Base-by-base conservation (phyloP, 1,140 invertebrate genomes). In the Euschistus heros region DNA sequence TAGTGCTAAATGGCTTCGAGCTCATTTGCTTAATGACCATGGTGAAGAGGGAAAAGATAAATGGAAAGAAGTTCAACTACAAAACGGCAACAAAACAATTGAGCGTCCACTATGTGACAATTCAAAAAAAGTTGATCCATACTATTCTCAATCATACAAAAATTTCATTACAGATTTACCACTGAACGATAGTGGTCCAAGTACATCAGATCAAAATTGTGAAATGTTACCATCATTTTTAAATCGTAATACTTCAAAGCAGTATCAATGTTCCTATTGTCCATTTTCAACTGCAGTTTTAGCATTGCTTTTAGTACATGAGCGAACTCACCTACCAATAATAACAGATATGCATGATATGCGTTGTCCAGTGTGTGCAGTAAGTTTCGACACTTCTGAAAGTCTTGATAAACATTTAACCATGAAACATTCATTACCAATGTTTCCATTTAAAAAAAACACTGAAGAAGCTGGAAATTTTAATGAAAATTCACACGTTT, bases 231-330 rank as follows among this genome's bases (percentile, higher is more conserved):
- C 57, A 14, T 62, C 18, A 37, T 54, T 57, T 44, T 59, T 65
- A 59, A 57, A 37, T 18, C 57, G 47, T 59, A 52, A 30, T 33
- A 54, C 37, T 44, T 4, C 65, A 37, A 65, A 92, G 74, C 85
- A 84, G 27, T 95, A 94, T 75, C 86, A 89, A 55, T 95, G 93
- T 76, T 87, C 88, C 0, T 85, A 89, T 71, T 96, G 93, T 72
- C 84, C 87, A 50, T 95, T 93, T 74, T 86, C 87, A n/a, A 94
- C 91, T 18, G 83, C 88, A 63, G 86, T 92, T 70, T 79, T 94
- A 64, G 90, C 91, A 26, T 91, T 94, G 72, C 79, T 95, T 64
- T 92, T 92, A 74, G 86, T 92, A 26, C 92, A 96, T 78, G 92
- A 96, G 73, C 83, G 89, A 69, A 87, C 88, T 17, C 90, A 93